Base-by-base conservation (phyloP, 1,140 invertebrate species). In the Wiebesia pumilae region DNA sequence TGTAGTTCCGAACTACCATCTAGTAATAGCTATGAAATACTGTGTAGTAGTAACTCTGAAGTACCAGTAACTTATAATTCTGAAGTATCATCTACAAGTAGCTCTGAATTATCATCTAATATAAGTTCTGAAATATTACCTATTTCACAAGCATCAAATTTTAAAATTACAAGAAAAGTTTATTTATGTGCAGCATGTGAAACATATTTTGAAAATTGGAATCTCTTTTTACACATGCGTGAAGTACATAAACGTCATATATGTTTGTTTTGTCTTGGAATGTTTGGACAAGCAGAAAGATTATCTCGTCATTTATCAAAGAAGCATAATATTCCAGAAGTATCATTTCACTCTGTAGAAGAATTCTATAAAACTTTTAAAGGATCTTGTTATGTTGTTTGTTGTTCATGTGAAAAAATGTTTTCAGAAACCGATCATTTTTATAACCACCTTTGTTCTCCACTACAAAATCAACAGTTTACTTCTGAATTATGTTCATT, bases 131-230 rank as follows among this genome's bases (percentile, higher is more conserved):
- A 80, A 35, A 33, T 88, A 77, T 89, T 30, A 47, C 27, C 77
- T 43, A 62, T 10, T 35, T 38, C 88, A 69, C 89, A 90, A 43
- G 90, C 92, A 67, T 94, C 94, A 27, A 95, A 95, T 90, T 96
- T 95, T 80, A 95, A 95, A 89, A 95, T 96, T n/a, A 96, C 96
- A 35, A 93, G 96, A 73, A 96, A 96, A 93, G 96, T 97, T 82
- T 97, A 96, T 88, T 91, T 97, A 27, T 97, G 97, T 91, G 96
- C 96, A 19, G 95, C 96, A 0, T 97, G 97, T 91, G 96, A 95
- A 40, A 96, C 95, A 4, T 97, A 97, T 88, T 97, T 97, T 93
- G 96, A 97, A 92, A 96, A 96, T 88, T 97, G 97, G 96, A 97
- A 97, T 93, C 93, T 97, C 47, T 97, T 97, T 91, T 91, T 97